Evolutionary conservation across 2,113 vertebrate species (phyloP).

Genomic region (Struthio camelus): DNA sequence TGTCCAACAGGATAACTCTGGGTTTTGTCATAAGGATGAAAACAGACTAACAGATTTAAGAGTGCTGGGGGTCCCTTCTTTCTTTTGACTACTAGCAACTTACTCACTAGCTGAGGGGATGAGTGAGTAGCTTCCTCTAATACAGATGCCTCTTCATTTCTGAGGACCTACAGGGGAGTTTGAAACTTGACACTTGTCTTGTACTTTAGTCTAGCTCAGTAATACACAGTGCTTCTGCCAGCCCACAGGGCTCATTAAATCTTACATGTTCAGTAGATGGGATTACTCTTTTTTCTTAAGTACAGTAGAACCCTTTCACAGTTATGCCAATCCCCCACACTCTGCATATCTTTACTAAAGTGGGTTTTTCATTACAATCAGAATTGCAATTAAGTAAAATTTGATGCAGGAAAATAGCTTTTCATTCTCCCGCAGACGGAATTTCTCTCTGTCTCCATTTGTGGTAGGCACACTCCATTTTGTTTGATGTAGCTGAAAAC

Average conservation of each 20-base stretch:
- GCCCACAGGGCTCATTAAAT: conserved; percentile 8
- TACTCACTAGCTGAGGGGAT: background rate
- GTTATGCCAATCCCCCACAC: background rate
- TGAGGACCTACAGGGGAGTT: conserved; percentile 45
- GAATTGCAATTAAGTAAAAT: background rate
- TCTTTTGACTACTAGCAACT: background rate
- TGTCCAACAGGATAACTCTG: background rate
- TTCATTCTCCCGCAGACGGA: background rate
- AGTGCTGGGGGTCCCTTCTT: background rate
- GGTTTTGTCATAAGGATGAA: background rate
- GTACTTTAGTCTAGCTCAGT: background rate
- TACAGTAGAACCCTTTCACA: conserved; percentile 10
- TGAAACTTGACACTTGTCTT: conserved; percentile 39
- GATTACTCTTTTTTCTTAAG: background rate
- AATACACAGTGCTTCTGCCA: conserved; percentile 17
- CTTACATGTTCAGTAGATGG: background rate
- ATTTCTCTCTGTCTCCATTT: background rate
- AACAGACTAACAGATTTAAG: background rate
- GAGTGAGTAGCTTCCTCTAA: conserved; percentile 5
- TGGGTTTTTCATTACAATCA: background rate
- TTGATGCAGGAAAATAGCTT: background rate
- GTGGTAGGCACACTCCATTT: background rate
- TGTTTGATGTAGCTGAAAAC: background rate
- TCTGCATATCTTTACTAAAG: background rate
- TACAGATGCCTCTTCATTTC: conserved; percentile 47